Conservation (phyloP, 2,797 vertebrate genomes). For the Esox masquinongy region DNA sequence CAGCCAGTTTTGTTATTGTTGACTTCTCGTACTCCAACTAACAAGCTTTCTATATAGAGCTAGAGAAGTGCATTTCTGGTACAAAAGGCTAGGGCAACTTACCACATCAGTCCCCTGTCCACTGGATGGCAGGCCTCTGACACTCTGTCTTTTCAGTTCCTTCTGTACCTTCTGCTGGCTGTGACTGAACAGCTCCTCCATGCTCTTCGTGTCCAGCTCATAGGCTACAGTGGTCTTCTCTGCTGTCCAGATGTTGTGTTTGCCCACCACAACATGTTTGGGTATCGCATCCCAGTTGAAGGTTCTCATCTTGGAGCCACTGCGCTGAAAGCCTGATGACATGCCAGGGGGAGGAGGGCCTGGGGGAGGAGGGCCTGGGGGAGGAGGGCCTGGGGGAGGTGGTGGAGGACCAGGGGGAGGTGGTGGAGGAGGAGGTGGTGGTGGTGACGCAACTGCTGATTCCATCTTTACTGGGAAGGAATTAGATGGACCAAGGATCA, state of each 20-base stretch:
- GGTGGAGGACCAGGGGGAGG: slow-evolving; percentile 31
- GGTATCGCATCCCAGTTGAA: slow-evolving; percentile 85
- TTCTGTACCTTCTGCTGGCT: slow-evolving; percentile 37
- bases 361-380: slow-evolving; percentile 30
- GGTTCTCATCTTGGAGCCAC: slow-evolving; percentile 74
- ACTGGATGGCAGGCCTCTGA: slow-evolving; percentile 48
- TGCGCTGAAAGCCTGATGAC: slow-evolving; percentile 24
- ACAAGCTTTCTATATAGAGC: not conserved
- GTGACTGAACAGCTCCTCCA: slow-evolving; percentile 83
- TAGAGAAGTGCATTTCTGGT: not conserved
- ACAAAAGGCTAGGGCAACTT: slow-evolving; percentile 39
- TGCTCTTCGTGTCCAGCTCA: slow-evolving; percentile 76
- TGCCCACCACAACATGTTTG: slow-evolving; percentile 72
- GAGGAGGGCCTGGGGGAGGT: slow-evolving; percentile 19
- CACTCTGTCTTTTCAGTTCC: slow-evolving; percentile 48
- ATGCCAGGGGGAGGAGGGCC: slow-evolving; percentile 26
- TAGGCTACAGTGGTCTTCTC: slow-evolving; percentile 65
- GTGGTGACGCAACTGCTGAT: slow-evolving; percentile 31
- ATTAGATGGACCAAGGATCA: slow-evolving; percentile 24
- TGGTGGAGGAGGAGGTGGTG: slow-evolving; percentile 23
- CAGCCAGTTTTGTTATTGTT: not conserved
- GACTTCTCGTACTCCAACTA: not conserved
- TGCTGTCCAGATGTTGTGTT: slow-evolving; percentile 79
- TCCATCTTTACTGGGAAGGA: slow-evolving; percentile 50
- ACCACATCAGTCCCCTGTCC: slow-evolving; percentile 57